A percentile compares a stretch with the other conserved stretches of the same genome.
phyloP scores from a whole-genome alignment of 2,797 vertebrate species.

The Apogon hyalosoma region DNA sequence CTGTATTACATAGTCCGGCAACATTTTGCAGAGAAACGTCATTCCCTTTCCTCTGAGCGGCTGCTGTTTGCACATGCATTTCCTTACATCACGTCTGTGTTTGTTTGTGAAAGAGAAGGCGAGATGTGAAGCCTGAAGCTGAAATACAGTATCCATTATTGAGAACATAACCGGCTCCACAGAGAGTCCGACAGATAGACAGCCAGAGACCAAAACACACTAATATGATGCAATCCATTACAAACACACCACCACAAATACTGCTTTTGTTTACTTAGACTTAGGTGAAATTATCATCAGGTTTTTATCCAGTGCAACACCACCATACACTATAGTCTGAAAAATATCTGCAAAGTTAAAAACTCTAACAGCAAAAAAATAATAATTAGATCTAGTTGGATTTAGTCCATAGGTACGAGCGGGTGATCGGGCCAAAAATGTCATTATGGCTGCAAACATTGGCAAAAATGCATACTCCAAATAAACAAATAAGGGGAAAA shows the following conservation, averaged over 20 bases:
- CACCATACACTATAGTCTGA: no score
- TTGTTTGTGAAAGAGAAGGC: not conserved
- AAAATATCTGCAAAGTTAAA: no score
- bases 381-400: no score
- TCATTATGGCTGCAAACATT: no score
- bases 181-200: not conserved
- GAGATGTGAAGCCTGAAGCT: conserved; percentile 3
- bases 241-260: not conserved
- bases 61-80: conserved; percentile 1
- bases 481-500: no score
- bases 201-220: not conserved
- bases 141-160: conserved; percentile 17
- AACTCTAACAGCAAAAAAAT: no score
- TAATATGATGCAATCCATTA: conserved; percentile 5
- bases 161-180: not conserved
- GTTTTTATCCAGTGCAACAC: not conserved
- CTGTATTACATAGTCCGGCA: conserved; percentile 42
- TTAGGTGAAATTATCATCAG: not conserved
- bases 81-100: not conserved
- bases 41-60: conserved; percentile 2
- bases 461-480: no score
- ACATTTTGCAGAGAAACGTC: conserved; percentile 29
- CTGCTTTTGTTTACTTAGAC: no score
- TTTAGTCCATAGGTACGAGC: no score
- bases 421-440: no score